phyloP scores from a whole-genome alignment of 2,888 invertebrate species.

The Cryptocheilus praepositus region DNA sequence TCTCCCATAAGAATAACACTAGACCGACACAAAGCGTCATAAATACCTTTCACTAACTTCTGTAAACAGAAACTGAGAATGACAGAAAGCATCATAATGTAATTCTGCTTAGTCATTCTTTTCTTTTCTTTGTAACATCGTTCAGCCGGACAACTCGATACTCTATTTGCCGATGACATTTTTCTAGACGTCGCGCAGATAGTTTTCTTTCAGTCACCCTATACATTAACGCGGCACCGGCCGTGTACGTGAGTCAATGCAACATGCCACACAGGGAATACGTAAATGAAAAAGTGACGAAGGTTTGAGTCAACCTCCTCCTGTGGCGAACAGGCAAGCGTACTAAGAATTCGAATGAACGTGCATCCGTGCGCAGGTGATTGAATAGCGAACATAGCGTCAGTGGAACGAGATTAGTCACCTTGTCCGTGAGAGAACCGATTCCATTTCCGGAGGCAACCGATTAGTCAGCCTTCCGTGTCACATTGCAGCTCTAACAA shows the following conservation, averaged over 20 bases:
- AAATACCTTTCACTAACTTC: no score
- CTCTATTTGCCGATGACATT: no score
- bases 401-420: conserved; percentile 58
- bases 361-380: conserved; percentile 45
- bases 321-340: conserved; percentile 50
- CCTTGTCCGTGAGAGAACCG: conserved; percentile 41
- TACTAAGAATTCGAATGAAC: conserved; percentile 49
- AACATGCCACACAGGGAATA: conserved; percentile 48
- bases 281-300: conserved; percentile 45
- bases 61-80: no score
- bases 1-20: no score
- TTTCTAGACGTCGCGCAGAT: no score
- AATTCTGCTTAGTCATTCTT: no score
- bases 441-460: conserved; percentile 38
- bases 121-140: no score
- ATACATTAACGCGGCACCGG: conserved; percentile 33
- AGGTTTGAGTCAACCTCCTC: conserved; percentile 42
- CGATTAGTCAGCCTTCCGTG: conserved; percentile 60
- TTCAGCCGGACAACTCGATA: no score
- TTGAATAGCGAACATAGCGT: conserved; percentile 30
- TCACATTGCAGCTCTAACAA: conserved; percentile 3
- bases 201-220: conserved; percentile 37
- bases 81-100: no score
- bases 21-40: no score
- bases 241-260: conserved; percentile 61